Evolutionary conservation across 2,888 invertebrate genomes (phyloP), one percentile per base, ranked within the genome.

Genomic region (Habroteleia sp.): DNA sequence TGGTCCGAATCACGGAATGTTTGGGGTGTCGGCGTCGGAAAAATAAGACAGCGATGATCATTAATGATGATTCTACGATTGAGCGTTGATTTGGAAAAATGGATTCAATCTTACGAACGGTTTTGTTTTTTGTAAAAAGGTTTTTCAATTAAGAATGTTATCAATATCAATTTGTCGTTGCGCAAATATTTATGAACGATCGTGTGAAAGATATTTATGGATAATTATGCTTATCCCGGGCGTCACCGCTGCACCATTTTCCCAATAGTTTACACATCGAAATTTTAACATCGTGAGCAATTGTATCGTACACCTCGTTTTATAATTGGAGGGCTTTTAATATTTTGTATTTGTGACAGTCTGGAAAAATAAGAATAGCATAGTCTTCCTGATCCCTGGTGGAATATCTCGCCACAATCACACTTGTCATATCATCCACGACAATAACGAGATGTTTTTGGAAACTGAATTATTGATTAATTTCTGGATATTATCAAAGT

Each of bases 341-440:
- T 37, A 11, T 35, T 54, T 44, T 54, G 71, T 71, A 71, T 62
- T 39, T 62, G 60, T 62, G 63, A 71, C 71, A 63, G 63, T 54
- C 62, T 54, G 71, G 37, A 48, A 71, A 71, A 63, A 60, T 44
- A 69, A 50, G 27, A 58, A 42, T 25, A 8, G 17, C 41, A 16
- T 37, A 54, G 41, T 52, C 42, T 44, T 52, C 13, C 17, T 25
- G 14, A 46, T 44, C 20, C 48, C 39, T 25, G 29, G 11, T 20
- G 27, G 37, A 66, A 56, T 56, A 48, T 31, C 39, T 29, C 39
- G 29, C 46, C 44, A 54, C 66, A 66, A 39, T 54, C 46, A 46
- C 54, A 46, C 41, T 13, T 27, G 41, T 39, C 39, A 17, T 3
- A 7, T 56, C 13, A 35, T 29, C n/a, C 50, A 29, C 42, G 37